A percentile compares a stretch with the other conserved stretches of the same genome.
Evolutionary conservation across 2,888 invertebrate species (phyloP).

Genomic region (Eulithis testata): DNA sequence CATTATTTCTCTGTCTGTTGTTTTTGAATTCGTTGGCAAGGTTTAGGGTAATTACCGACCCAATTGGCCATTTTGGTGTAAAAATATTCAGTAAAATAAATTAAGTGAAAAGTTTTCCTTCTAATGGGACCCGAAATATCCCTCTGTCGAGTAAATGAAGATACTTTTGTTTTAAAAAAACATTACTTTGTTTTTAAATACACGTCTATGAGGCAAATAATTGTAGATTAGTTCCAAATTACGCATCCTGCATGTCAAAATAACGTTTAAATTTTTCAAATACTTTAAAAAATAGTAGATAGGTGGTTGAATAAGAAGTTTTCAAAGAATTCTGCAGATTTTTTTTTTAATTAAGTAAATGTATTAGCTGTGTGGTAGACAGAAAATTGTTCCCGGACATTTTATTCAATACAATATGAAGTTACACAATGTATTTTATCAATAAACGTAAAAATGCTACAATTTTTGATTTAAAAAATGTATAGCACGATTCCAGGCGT

Average conservation of each 20-base stretch:
- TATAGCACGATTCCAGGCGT: slow-evolving; percentile 43
- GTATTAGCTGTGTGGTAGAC: too few relatives aligned
- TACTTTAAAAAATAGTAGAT: too few relatives aligned
- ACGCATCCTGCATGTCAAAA: too few relatives aligned
- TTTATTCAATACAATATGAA: too few relatives aligned
- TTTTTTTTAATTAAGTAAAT: too few relatives aligned
- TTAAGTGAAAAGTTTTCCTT: slow-evolving; percentile 49
- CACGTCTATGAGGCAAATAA: not conserved
- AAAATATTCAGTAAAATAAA: slow-evolving; percentile 49
- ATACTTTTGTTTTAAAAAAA: slow-evolving; percentile 11
- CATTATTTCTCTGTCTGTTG: slow-evolving; percentile 44
- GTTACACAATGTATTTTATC: too few relatives aligned
- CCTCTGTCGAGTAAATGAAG: not conserved
- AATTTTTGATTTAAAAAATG: slow-evolving; percentile 24
- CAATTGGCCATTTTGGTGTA: slow-evolving; percentile 48
- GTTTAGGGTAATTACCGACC: slow-evolving; percentile 50
- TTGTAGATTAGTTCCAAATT: too few relatives aligned
- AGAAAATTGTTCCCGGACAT: too few relatives aligned
- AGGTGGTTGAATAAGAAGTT: too few relatives aligned
- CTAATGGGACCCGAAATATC: slow-evolving; percentile 39
- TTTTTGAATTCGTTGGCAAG: slow-evolving; percentile 51
- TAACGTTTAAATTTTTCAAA: too few relatives aligned
- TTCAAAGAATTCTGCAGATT: too few relatives aligned
- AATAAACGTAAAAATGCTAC: too few relatives aligned
- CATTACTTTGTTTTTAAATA: not conserved